These are phyloP conservation scores for Marronus borbonicus DNA, from an alignment of 2,888 invertebrate genomes.

Conservation along the genomic window DNA sequence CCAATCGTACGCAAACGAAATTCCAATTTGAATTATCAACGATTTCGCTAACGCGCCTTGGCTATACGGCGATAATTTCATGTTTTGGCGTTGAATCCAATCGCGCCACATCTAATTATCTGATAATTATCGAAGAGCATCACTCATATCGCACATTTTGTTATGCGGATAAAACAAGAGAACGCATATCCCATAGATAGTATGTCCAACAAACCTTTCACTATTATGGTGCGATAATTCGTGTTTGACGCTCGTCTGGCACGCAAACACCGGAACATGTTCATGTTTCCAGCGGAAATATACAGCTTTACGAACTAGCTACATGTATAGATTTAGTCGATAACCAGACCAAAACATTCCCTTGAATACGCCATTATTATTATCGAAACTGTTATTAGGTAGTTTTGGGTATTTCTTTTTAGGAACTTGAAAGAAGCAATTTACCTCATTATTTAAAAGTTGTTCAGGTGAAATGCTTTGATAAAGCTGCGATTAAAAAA, in stretches of 20 bases:
- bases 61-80: constrained; percentile 17
- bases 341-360: too few relatives aligned
- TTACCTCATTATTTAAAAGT: too few relatives aligned
- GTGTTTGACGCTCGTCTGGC: constrained; percentile 44
- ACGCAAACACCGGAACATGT: constrained; percentile 55
- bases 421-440: too few relatives aligned
- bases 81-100: constrained; percentile 24
- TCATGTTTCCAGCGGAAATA: constrained; percentile 50
- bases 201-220: constrained; percentile 40
- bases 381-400: too few relatives aligned
- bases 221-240: constrained; percentile 29
- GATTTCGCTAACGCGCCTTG: constrained; percentile 23
- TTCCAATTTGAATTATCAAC: constrained; percentile 15
- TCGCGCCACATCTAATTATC: constrained; percentile 21
- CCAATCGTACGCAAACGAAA: not conserved
- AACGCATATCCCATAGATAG: not conserved
- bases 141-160: constrained; percentile 24
- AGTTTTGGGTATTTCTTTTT: too few relatives aligned
- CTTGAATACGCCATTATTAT: too few relatives aligned
- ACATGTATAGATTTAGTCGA: not conserved
- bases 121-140: constrained; percentile 42
- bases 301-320: constrained; percentile 34
- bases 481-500: too few relatives aligned
- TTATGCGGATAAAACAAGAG: not conserved
- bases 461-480: too few relatives aligned